These are phyloP conservation scores for Meloidogyne exigua DNA, from an alignment of 1,140 invertebrate genomes.

Conservation along the genomic window DNA sequence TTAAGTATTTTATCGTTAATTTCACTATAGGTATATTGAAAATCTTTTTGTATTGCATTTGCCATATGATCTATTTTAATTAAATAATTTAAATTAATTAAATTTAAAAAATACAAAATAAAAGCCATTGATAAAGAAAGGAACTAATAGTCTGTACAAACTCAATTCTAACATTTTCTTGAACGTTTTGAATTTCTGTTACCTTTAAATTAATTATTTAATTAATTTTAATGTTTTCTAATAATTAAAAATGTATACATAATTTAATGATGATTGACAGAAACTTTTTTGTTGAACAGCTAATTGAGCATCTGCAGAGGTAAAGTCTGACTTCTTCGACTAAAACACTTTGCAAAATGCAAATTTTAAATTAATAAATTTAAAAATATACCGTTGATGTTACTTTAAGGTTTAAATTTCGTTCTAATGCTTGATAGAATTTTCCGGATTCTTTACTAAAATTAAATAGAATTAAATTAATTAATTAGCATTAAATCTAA, in stretches of 20 bases:
- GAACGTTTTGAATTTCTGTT: neutral
- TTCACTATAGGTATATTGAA: slow-evolving; percentile 63
- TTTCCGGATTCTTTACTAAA: slow-evolving; percentile 66
- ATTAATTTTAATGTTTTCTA: neutral
- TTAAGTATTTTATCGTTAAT: slow-evolving; percentile 87
- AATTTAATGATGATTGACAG: slow-evolving; percentile 89
- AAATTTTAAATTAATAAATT: slow-evolving; percentile 21
- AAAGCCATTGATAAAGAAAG: slow-evolving; percentile 94
- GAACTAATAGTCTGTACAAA: slow-evolving; percentile 82
- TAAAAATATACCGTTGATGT: slow-evolving; percentile 18
- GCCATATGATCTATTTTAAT: slow-evolving; percentile 7
- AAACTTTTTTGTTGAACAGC: slow-evolving; percentile 71
- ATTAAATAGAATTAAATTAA: neutral
- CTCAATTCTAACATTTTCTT: slow-evolving; percentile 73
- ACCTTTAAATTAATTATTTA: neutral
- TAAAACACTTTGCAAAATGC: slow-evolving; percentile 9
- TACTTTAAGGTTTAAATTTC: slow-evolving; percentile 26
- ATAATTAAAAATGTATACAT: slow-evolving; percentile 73
- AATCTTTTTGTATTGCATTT: slow-evolving; percentile 29
- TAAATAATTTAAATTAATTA: neutral
- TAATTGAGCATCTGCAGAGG: slow-evolving; percentile 85
- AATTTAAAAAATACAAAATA: slow-evolving; percentile 70
- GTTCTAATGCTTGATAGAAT: slow-evolving; percentile 27
- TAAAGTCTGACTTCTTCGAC: slow-evolving; percentile 52
- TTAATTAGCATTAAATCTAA: neutral